These are phyloP conservation scores for Misgurnus anguillicaudatus DNA, from an alignment of 2,113 vertebrate genomes.

Conservation along the genomic window DNA sequence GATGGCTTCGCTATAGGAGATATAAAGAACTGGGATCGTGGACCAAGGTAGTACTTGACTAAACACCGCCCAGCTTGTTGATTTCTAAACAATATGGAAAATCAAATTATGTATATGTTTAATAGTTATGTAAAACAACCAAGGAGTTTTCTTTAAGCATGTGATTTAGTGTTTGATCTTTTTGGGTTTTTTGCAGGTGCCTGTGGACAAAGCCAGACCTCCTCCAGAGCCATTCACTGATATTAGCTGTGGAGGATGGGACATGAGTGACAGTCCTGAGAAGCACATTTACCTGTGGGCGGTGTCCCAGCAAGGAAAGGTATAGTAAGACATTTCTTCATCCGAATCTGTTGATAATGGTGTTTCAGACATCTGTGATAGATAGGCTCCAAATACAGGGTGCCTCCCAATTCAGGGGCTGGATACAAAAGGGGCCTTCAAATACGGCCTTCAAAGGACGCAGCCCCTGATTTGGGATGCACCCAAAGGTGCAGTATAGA, in stretches of 20 bases:
- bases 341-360: no score
- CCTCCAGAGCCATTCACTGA: constrained; percentile 86
- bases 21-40: constrained; percentile 87
- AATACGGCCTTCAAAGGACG: no score
- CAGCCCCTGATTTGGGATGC: no score
- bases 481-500: background rate
- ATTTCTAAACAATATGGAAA: background rate
- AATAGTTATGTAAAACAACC: background rate
- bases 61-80: background rate
- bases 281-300: constrained; percentile 90
- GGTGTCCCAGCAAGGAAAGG: constrained; percentile 92
- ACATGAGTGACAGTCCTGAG: constrained; percentile 85
- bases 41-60: constrained; percentile 81
- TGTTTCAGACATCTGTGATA: no score
- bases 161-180: no score
- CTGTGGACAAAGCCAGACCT: constrained; percentile 58
- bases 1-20: constrained; percentile 95
- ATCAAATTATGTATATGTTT: no score
- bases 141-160: background rate
- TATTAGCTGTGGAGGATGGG: constrained; percentile 92
- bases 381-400: no score
- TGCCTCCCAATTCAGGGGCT: no score
- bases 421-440: no score
- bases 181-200: constrained; percentile 42
- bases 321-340: constrained; percentile 51